Conservation (phyloP, 2,888 invertebrate genomes). For the Scotopteryx bipunctaria region DNA sequence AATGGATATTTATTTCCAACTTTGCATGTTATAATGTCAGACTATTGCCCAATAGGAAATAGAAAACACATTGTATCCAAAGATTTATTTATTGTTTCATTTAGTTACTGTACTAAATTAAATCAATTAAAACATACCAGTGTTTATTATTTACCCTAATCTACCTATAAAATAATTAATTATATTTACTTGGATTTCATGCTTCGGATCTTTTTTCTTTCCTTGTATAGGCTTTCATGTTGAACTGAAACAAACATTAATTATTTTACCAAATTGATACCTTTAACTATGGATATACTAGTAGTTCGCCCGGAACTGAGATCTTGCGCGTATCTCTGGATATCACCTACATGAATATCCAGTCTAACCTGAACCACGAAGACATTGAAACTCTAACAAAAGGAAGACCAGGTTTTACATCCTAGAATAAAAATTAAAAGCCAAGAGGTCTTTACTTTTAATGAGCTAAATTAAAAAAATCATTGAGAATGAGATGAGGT, state of each 20-base stretch:
- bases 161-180: conserved; percentile 36
- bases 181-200: conserved; percentile 62
- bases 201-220: conserved; percentile 90
- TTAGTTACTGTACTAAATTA: conserved; percentile 73
- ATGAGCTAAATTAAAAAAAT: too few species aligned
- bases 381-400: too few species aligned
- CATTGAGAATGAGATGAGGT: too few species aligned
- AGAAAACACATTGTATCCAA: conserved; percentile 69
- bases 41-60: conserved; percentile 42
- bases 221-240: conserved; percentile 76
- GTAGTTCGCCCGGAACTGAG: too few species aligned
- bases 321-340: too few species aligned
- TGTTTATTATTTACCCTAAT: conserved; percentile 52
- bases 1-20: conserved; percentile 2
- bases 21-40: conserved; percentile 4
- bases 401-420: too few species aligned
- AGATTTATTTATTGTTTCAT: conserved; percentile 76
- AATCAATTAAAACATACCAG: conserved; percentile 54
- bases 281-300: too few species aligned
- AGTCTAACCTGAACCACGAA: too few species aligned
- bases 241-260: conserved; percentile 86
- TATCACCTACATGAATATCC: too few species aligned
- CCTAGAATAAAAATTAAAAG: background rate
- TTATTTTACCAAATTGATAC: background rate
- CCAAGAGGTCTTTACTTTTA: too few species aligned